Percentiles rank a stretch among this genome's conserved stretches.
These are phyloP conservation scores for Micropoecilia bifurca DNA, from an alignment of 2,797 vertebrate species.

Conservation along the genomic window DNA sequence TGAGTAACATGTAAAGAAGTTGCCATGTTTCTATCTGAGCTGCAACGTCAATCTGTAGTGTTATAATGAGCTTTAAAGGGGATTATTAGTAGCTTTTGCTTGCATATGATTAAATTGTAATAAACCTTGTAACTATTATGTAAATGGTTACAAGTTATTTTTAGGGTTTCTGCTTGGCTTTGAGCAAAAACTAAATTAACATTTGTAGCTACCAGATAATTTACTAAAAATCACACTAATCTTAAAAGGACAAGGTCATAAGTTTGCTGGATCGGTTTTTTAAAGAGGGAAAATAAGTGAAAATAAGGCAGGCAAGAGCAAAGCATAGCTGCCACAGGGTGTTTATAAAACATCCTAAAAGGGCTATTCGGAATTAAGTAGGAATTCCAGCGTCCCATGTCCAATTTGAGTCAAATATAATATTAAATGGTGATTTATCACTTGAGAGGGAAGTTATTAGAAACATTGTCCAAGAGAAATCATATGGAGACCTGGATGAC, in stretches of 20 bases:
- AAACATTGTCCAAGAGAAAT: neutral
- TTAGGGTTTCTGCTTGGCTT: neutral
- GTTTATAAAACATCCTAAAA: neutral
- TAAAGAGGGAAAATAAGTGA: fast-evolving
- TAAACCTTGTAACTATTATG: neutral
- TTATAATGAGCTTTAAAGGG: neutral
- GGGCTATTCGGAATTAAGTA: neutral
- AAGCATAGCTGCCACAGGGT: neutral
- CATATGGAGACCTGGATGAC: neutral
- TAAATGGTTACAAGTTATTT: neutral
- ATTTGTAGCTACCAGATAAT: neutral
- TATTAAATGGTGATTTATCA: neutral
- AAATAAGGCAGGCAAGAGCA: neutral
- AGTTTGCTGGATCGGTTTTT: neutral
- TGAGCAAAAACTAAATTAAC: neutral
- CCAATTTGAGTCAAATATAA: neutral
- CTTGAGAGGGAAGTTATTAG: neutral
- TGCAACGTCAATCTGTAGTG: neutral
- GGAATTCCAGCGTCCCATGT: neutral
- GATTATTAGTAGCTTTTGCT: neutral
- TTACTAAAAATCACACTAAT: neutral
- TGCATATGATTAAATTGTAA: neutral
- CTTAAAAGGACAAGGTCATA: neutral
- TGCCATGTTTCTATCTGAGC: neutral
- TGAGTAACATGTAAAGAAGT: neutral